phyloP scores from a whole-genome alignment of 2,888 invertebrate genomes.

The Apoda limacodes region DNA sequence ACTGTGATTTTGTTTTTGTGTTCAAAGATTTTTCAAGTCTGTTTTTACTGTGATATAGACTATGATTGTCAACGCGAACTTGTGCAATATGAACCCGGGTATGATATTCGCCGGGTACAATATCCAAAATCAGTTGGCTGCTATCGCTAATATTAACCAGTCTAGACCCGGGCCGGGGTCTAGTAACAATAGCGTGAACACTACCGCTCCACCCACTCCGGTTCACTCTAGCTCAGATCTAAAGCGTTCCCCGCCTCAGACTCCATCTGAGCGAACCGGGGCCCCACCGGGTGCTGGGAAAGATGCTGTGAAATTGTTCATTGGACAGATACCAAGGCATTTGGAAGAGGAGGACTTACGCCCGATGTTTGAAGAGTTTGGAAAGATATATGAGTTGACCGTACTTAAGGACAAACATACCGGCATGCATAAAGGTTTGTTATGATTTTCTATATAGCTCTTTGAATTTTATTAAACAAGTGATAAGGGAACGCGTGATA shows the following conservation, averaged over 20 bases:
- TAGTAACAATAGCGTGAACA: conserved; percentile 31
- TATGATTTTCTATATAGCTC: neutral
- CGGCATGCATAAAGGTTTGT: conserved; percentile 92
- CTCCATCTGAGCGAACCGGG: conserved; percentile 53
- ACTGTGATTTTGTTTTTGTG: conserved; percentile 48
- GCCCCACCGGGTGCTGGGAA: conserved; percentile 61
- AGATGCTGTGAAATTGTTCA: conserved; percentile 85
- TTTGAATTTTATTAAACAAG: too few relatives aligned
- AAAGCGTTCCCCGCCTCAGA: conserved; percentile 37
- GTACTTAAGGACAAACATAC: conserved; percentile 95
- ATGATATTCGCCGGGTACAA: conserved; percentile 45
- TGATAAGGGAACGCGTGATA: too few relatives aligned
- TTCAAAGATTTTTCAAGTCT: conserved; percentile 24
- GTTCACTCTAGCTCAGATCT: conserved; percentile 37
- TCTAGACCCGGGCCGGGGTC: conserved; percentile 31
- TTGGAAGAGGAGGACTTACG: conserved; percentile 88
- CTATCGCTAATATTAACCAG: conserved; percentile 21
- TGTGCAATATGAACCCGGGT: conserved; percentile 43
- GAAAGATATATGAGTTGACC: conserved; percentile 94
- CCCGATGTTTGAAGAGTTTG: conserved; percentile 93
- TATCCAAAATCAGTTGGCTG: conserved; percentile 28
- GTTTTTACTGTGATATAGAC: conserved; percentile 24
- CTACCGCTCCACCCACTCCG: conserved; percentile 57
- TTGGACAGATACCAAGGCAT: conserved; percentile 93
- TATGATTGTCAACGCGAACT: conserved; percentile 56